phyloP scores from a whole-genome alignment of 2,113 vertebrate species.

The Uropsilus gracilis region DNA sequence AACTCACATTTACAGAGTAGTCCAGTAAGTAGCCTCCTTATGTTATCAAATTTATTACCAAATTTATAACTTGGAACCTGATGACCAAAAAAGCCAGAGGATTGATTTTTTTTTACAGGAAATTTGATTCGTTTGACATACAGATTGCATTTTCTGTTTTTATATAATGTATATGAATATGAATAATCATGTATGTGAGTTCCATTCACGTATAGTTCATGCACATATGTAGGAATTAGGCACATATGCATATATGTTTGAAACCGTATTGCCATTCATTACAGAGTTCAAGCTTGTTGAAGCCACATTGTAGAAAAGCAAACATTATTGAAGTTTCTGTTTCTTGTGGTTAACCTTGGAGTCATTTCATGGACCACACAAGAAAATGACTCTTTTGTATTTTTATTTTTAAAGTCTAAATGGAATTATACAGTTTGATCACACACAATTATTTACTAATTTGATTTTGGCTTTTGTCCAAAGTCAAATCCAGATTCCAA shows the following conservation, averaged over 20 bases:
- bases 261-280: neutral
- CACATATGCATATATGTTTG: neutral
- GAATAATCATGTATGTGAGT: too few relatives aligned
- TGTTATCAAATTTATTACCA: neutral
- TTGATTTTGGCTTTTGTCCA: conserved; percentile 38
- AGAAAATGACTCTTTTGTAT: neutral
- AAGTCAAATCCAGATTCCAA: neutral
- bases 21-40: neutral
- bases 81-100: neutral
- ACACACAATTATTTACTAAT: conserved; percentile 20
- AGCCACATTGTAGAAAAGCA: neutral
- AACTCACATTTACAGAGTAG: neutral
- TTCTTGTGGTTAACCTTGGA: neutral
- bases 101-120: neutral
- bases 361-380: neutral
- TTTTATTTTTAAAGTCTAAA: neutral
- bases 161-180: neutral
- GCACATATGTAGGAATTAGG: too few relatives aligned
- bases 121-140: neutral
- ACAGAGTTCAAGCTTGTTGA: neutral
- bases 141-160: neutral
- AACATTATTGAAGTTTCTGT: neutral
- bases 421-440: conserved; percentile 17
- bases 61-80: neutral
- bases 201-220: too few relatives aligned